Base-by-base conservation (phyloP, 1,140 invertebrate genomes). In the Elymnias hypermnestra region DNA sequence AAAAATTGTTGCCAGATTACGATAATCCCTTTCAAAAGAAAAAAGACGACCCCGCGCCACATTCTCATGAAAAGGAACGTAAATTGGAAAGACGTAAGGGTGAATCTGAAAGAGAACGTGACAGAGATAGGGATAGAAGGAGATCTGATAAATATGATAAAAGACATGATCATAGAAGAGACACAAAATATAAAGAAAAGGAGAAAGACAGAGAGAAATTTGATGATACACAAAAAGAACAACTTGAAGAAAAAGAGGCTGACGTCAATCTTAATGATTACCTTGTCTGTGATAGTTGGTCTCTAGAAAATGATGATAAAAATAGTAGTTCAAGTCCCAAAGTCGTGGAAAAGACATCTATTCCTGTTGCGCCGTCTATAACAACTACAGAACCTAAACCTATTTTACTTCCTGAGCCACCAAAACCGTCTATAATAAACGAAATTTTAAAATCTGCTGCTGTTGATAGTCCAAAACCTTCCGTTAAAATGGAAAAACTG, bases 261-360 rank as follows among this genome's bases (percentile, higher is more conserved):
- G 66, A 83, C 26, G 70, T 84, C 1, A 72, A 81, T 48, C 56
- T 86, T 5, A 82, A 68, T 21, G 82, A 87, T 51, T 84, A 71
- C 47, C 57, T 87, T 9, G 67, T 87, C 6, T 87, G 83, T 23
- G 83, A 87, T 39, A 83, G 79, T 56, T 87, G 83, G 84, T 87
- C 84, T 6, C 46, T 84, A 12, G 83, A 86, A 29, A 83, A 77
- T 35, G 82, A 86, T 10, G 78, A 81, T 21, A 84, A 79, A 54
- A 63, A 49, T 4, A 64, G 43, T 9, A 54, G 12, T 15, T 56
- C 64, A 0, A 83, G 77, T 29, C 79, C 79, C 4, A 71, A 63
- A 44, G 7, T 45, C n/a, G 56, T 72, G 8, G 14, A 2, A 3
- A 36, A 36, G n/a, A n/a, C n/a, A n/a, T 9, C 42, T 7, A 14